phyloP scores from a whole-genome alignment of 2,797 vertebrate species.

The Eulemur coronatus region DNA sequence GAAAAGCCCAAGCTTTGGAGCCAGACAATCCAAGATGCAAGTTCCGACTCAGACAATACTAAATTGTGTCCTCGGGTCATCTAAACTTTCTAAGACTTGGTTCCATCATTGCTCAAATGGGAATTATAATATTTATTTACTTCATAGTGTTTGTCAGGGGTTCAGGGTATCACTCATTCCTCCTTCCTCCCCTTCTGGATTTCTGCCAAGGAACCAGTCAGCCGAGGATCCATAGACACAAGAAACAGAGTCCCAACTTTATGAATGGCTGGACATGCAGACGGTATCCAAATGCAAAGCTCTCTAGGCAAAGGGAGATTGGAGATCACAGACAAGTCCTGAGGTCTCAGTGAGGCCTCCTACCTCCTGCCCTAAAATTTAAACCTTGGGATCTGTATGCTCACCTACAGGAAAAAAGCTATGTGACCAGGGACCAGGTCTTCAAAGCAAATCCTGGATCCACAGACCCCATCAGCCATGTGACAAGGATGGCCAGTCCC shows the following conservation, averaged over 20 bases:
- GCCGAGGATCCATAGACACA: neutral
- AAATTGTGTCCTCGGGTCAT: neutral
- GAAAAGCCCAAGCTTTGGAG: neutral
- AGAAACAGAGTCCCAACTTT: neutral
- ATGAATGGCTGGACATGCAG: neutral
- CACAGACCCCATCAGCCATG: neutral
- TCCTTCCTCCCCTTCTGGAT: neutral
- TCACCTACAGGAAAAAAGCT: neutral
- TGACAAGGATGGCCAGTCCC: neutral
- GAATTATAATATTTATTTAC: neutral
- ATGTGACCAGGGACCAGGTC: neutral
- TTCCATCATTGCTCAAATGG: neutral
- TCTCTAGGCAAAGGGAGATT: neutral
- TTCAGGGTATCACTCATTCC: neutral
- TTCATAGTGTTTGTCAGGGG: neutral
- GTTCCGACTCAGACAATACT: neutral
- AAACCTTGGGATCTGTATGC: neutral
- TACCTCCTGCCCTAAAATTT: neutral
- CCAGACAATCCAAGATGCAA: neutral
- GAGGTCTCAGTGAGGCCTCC: neutral
- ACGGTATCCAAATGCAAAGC: neutral
- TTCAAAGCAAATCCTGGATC: neutral
- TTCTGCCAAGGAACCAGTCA: neutral
- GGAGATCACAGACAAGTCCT: neutral
- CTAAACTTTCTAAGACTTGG: neutral